Percentiles rank a stretch among this genome's conserved stretches.
Evolutionary conservation across 2,113 vertebrate species (phyloP).

Genomic region (Bos javanicus): DNA sequence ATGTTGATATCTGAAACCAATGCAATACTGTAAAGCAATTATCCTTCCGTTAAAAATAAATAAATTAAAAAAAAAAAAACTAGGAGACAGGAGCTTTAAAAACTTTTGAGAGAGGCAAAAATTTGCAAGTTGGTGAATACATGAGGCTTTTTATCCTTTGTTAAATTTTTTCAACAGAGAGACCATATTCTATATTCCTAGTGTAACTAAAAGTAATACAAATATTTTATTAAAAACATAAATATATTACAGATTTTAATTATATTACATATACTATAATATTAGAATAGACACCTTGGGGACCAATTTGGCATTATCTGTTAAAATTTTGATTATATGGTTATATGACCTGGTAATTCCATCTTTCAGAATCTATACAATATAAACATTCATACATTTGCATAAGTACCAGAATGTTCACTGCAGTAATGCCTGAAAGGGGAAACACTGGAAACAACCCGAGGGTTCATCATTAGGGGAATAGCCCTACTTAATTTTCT

Average conservation of each 20-base stretch:
- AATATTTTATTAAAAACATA: neutral
- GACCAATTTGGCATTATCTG: neutral
- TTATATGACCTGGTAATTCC: neutral
- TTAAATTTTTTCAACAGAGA: neutral
- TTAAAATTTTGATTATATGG: neutral
- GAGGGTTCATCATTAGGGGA: neutral
- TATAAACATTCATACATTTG: neutral
- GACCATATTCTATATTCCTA: neutral
- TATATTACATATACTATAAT: neutral
- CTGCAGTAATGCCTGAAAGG: neutral
- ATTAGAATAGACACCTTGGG: neutral
- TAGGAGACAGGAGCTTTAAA: neutral
- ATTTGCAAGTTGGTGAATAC: neutral
- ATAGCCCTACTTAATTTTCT: neutral
- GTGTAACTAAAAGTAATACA: neutral
- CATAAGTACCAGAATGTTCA: neutral
- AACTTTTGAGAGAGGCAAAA: neutral
- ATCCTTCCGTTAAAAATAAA: neutral
- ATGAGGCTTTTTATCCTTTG: neutral
- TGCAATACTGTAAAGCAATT: neutral
- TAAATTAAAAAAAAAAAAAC: neutral
- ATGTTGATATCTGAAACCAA: neutral
- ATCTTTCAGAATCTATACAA: constrained; percentile 16
- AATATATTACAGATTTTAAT: neutral
- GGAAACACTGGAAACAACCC: neutral